phyloP scores from a whole-genome alignment of 2,888 invertebrate species.

The Trachelus tabidus region DNA sequence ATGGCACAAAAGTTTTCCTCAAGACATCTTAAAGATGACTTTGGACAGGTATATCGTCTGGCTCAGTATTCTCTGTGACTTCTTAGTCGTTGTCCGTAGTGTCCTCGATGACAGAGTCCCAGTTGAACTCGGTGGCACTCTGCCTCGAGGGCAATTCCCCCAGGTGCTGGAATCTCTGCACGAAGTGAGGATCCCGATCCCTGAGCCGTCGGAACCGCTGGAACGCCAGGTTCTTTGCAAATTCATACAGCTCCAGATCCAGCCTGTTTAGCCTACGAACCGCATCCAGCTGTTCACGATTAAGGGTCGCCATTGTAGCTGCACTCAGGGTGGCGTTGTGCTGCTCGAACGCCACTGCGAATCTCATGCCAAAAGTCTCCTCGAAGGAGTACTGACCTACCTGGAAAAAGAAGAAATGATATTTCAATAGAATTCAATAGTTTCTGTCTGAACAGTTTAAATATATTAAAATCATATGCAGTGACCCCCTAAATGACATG shows the following conservation, averaged over 20 bases:
- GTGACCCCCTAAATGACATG: neutral
- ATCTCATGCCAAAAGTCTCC: slow-evolving; percentile 90
- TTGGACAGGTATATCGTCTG: too few relatives aligned
- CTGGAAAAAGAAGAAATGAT: slow-evolving; percentile 56
- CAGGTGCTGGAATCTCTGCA: slow-evolving; percentile 84
- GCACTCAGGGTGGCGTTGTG: slow-evolving; percentile 91
- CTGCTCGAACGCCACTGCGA: slow-evolving; percentile 91
- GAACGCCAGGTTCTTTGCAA: slow-evolving; percentile 89
- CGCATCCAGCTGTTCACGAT: slow-evolving; percentile 78
- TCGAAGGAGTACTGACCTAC: slow-evolving; percentile 94
- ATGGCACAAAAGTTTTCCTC: too few relatives aligned
- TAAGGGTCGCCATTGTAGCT: slow-evolving; percentile 82
- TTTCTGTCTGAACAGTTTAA: neutral
- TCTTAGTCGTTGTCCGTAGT: slow-evolving; percentile 66
- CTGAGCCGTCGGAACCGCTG: slow-evolving; percentile 85
- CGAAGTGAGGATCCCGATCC: slow-evolving; percentile 84
- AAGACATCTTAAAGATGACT: too few relatives aligned
- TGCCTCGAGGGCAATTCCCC: slow-evolving; percentile 82
- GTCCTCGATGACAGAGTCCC: slow-evolving; percentile 86
- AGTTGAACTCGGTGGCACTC: slow-evolving; percentile 87
- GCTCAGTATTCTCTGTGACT: neutral
- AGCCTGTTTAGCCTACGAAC: slow-evolving; percentile 86
- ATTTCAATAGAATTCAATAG: neutral
- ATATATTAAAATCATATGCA: neutral
- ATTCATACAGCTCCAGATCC: slow-evolving; percentile 93